Conservation (phyloP, 2,113 vertebrate species). For the Quiscalus mexicanus region DNA sequence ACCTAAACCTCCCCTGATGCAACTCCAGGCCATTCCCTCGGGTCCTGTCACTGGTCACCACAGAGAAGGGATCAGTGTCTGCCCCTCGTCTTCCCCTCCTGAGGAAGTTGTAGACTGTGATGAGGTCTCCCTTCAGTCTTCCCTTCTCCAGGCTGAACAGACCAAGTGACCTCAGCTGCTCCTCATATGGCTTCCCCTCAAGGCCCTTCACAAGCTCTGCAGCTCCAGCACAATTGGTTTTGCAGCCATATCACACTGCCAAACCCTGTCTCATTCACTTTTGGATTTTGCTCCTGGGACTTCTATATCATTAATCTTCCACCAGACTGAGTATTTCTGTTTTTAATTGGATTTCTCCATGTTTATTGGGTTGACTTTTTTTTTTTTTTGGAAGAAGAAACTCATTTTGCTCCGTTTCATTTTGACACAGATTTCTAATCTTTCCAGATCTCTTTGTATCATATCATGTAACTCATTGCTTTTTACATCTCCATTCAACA, state of each 20-base stretch:
- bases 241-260: background rate
- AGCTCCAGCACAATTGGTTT: background rate
- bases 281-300: background rate
- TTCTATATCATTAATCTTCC: background rate
- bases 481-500: background rate
- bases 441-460: background rate
- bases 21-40: background rate
- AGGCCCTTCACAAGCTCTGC: background rate
- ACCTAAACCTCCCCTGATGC: background rate
- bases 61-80: background rate
- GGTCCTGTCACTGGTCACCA: background rate
- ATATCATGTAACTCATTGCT: background rate
- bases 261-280: background rate
- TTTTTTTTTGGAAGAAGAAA: background rate
- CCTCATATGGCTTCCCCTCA: rapidly evolving
- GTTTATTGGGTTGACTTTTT: background rate
- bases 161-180: background rate
- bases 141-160: background rate
- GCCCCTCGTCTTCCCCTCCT: rapidly evolving
- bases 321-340: background rate
- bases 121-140: background rate
- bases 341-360: background rate
- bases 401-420: background rate
- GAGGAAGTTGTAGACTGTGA: rapidly evolving
- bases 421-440: background rate